Percentiles rank a stretch among this genome's conserved stretches.
These are phyloP conservation scores for Sebastolobus altivelis DNA, from an alignment of 2,797 vertebrate species.

Conservation along the genomic window DNA sequence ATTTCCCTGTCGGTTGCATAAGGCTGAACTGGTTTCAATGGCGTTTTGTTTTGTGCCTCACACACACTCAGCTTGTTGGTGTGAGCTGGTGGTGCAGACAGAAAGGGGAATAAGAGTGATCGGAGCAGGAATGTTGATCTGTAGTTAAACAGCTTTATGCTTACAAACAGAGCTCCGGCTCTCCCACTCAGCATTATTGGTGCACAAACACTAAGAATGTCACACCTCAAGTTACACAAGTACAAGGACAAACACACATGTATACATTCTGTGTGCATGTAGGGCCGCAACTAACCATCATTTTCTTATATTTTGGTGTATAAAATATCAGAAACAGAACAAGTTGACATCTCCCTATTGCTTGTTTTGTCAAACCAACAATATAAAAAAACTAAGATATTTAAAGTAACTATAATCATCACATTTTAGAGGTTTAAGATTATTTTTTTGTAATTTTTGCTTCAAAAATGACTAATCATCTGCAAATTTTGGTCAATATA, in stretches of 20 bases:
- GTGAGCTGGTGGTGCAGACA: constrained; percentile 59
- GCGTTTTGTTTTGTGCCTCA: constrained; percentile 40
- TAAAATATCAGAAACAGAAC: background rate
- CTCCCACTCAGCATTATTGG: constrained; percentile 46
- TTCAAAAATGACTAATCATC: background rate
- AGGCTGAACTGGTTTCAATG: constrained; percentile 46
- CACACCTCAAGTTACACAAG: constrained; percentile 50
- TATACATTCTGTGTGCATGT: background rate
- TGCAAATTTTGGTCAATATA: background rate
- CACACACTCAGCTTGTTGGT: constrained; percentile 11
- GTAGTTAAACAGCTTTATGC: constrained; percentile 82
- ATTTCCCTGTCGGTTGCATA: constrained; percentile 46
- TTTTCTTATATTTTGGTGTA: background rate
- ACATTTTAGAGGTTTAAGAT: background rate
- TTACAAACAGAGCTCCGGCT: constrained; percentile 68
- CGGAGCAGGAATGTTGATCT: constrained; percentile 85
- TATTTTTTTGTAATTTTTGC: background rate
- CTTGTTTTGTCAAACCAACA: background rate
- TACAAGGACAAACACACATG: constrained; percentile 26
- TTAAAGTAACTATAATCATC: background rate
- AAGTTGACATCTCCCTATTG: background rate
- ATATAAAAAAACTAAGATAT: background rate
- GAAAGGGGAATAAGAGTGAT: constrained; percentile 69
- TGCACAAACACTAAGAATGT: constrained; percentile 60
- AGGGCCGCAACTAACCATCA: background rate